Percentiles rank a stretch among this genome's conserved stretches.
These are phyloP conservation scores for Montipora capitata DNA, from an alignment of 92 coral and sea anemone species.

Conservation along the genomic window DNA sequence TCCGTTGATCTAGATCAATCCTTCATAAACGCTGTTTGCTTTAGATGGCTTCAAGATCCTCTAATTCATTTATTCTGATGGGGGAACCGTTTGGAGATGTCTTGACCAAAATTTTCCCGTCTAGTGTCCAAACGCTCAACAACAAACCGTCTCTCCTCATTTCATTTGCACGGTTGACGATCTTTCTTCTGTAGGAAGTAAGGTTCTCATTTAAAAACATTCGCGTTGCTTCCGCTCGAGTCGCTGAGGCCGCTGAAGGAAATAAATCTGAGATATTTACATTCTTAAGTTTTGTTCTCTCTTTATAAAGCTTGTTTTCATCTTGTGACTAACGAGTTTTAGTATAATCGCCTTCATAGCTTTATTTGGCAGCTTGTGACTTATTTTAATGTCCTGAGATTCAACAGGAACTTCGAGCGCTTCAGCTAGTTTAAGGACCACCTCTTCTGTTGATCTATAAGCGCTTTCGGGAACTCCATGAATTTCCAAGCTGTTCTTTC, in stretches of 20 bases:
- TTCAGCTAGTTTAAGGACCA: neutral
- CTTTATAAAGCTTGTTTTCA: too few relatives aligned
- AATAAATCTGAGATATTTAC: neutral
- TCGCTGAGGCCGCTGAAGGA: neutral
- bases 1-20: too few relatives aligned
- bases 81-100: neutral
- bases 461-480: neutral
- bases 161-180: conserved; percentile 7
- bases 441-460: neutral
- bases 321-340: neutral
- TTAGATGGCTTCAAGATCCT: neutral
- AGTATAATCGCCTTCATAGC: neutral
- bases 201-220: too few relatives aligned
- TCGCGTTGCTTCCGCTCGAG: too few relatives aligned
- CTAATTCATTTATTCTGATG: neutral
- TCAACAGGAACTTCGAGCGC: neutral
- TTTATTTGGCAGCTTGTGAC: too few relatives aligned
- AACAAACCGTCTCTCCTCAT: neutral
- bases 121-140: neutral
- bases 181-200: too few relatives aligned
- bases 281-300: too few relatives aligned
- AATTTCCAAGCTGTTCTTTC: neutral
- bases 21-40: too few relatives aligned
- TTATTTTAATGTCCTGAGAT: neutral
- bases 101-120: too few relatives aligned